These are phyloP conservation scores for Dolichotis patagonum DNA, from an alignment of 2,113 vertebrate species.

Conservation along the genomic window DNA sequence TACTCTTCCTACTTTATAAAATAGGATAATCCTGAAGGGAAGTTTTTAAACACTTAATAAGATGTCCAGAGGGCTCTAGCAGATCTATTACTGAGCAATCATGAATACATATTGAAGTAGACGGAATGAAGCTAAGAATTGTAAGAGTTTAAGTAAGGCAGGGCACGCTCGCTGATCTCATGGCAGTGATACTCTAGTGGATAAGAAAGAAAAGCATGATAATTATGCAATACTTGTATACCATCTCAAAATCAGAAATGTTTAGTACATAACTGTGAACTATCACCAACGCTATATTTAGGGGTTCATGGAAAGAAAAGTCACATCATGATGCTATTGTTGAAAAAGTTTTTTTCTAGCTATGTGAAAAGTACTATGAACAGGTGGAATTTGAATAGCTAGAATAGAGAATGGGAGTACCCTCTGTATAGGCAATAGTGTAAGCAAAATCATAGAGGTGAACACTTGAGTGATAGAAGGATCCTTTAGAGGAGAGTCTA, in stretches of 20 bases:
- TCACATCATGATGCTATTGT: not conserved
- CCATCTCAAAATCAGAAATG: not conserved
- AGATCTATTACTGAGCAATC: not conserved
- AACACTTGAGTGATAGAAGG: not conserved
- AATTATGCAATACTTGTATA: not conserved
- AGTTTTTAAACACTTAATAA: conserved; percentile 20
- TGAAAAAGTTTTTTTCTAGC: not conserved
- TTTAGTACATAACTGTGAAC: not conserved
- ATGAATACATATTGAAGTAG: conserved; percentile 19
- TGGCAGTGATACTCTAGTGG: not conserved
- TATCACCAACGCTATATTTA: not conserved
- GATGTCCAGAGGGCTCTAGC: not conserved
- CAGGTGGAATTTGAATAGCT: not conserved
- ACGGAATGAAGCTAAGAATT: not conserved
- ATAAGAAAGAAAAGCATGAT: not conserved
- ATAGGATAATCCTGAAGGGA: not conserved
- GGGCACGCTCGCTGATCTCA: not conserved
- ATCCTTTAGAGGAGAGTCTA: not conserved
- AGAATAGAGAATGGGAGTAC: not conserved
- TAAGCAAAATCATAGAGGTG: not conserved
- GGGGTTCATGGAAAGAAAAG: not conserved
- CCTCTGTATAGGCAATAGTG: not conserved
- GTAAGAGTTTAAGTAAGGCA: not conserved
- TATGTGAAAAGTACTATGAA: not conserved
- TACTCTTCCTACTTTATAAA: conserved; percentile 29